These are phyloP conservation scores for Styela clava DNA, from an alignment of 23 tunicate species.

Conservation along the genomic window DNA sequence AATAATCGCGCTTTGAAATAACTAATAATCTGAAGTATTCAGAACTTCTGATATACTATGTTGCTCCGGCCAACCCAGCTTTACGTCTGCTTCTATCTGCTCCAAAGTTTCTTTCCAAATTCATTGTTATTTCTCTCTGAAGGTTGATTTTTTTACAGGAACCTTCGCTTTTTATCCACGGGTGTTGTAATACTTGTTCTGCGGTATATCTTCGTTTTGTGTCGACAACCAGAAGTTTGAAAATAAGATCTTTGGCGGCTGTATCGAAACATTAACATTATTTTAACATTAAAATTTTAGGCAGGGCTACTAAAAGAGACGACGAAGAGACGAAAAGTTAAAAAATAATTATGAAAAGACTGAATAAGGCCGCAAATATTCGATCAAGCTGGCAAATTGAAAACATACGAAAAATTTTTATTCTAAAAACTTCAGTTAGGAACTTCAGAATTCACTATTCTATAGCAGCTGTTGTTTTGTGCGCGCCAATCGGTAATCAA, in stretches of 20 bases:
- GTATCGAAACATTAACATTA: not conserved
- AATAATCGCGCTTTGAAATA: too few species aligned
- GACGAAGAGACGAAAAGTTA: too few species aligned
- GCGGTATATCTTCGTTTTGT: conserved; percentile 96
- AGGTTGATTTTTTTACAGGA: conserved; percentile 88
- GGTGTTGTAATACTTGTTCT: conserved; percentile 87
- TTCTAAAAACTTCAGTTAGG: too few species aligned
- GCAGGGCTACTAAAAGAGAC: not conserved
- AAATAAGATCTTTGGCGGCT: conserved; percentile 96
- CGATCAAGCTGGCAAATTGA: not conserved
- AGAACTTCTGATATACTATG: too few species aligned
- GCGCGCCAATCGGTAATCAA: too few species aligned
- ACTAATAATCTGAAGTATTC: too few species aligned
- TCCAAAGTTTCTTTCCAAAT: conserved; percentile 93
- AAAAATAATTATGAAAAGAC: not conserved
- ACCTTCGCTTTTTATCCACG: conserved; percentile 93
- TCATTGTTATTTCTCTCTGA: conserved; percentile 95
- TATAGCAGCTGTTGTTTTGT: too few species aligned
- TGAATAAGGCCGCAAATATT: not conserved
- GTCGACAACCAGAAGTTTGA: conserved; percentile 85
- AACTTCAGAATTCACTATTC: too few species aligned
- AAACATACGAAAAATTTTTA: too few species aligned
- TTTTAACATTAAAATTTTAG: not conserved
- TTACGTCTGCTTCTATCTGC: conserved; percentile 64
- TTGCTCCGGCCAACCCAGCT: conserved; percentile 9